These are phyloP conservation scores for Apotomis capreana DNA, from an alignment of 2,888 invertebrate species.

Conservation along the genomic window DNA sequence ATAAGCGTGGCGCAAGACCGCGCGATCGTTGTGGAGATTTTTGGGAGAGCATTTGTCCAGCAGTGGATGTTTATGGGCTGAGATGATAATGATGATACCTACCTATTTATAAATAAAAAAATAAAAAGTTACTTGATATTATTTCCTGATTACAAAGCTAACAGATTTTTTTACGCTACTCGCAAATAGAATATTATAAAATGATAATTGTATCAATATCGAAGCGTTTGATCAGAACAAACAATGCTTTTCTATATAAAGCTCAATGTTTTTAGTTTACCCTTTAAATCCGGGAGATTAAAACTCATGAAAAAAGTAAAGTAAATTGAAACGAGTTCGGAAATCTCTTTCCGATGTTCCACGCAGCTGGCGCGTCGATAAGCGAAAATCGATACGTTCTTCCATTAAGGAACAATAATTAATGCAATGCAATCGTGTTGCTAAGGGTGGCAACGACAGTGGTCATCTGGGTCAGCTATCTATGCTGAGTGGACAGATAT, in stretches of 20 bases:
- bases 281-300: neutral
- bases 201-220: neutral
- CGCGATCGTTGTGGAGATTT: too few relatives aligned
- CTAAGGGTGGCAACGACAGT: conserved; percentile 26
- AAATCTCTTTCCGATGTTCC: conserved; percentile 65
- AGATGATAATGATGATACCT: too few relatives aligned
- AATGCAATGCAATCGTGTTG: conserved; percentile 63
- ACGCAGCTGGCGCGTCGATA: conserved; percentile 52
- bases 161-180: too few relatives aligned
- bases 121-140: too few relatives aligned
- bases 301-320: conserved; percentile 44
- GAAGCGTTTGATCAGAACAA: neutral
- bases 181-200: neutral
- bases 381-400: conserved; percentile 73
- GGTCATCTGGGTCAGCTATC: conserved; percentile 37
- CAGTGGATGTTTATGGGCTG: too few relatives aligned
- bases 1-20: too few relatives aligned
- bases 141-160: too few relatives aligned
- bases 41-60: too few relatives aligned
- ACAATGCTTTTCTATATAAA: neutral
- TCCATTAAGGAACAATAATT: conserved; percentile 69
- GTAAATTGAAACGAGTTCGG: conserved; percentile 54
- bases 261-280: neutral
- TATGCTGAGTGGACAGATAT: conserved; percentile 6
- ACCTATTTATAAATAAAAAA: too few relatives aligned